Evolutionary conservation across 2,797 vertebrate species (phyloP).

Genomic region (Lacerta viridis): DNA sequence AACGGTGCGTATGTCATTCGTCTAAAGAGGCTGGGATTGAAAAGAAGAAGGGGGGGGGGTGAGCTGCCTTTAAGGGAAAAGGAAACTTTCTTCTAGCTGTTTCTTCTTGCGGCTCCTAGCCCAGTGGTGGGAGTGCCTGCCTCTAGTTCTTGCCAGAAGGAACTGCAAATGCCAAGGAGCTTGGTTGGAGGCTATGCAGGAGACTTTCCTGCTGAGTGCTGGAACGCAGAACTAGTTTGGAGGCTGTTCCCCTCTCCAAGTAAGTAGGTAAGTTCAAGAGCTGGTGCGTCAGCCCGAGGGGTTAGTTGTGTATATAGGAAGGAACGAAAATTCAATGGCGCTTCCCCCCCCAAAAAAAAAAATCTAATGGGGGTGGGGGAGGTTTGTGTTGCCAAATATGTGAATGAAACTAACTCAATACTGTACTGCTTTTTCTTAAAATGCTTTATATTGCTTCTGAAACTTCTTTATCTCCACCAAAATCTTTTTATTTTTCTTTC

Average conservation of each 20-base stretch:
- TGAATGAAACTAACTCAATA: fast-evolving
- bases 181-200: constrained; percentile 42
- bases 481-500: no score
- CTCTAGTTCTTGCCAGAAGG: constrained; percentile 26
- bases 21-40: not conserved
- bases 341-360: fast-evolving
- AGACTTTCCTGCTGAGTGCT: constrained; percentile 18
- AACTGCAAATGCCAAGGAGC: constrained; percentile 42
- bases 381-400: not conserved
- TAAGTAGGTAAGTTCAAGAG: constrained; percentile 62
- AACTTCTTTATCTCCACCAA: not conserved
- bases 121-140: constrained; percentile 50
- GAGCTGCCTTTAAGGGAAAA: constrained; percentile 34
- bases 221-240: constrained; percentile 47
- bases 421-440: fast-evolving
- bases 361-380: not conserved
- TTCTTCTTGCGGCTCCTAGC: constrained; percentile 42
- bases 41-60: constrained; percentile 32
- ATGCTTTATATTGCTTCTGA: not conserved
- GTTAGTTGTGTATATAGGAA: not conserved
- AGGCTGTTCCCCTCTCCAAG: not conserved
- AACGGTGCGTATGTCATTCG: constrained; percentile 13
- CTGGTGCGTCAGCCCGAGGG: constrained; percentile 25
- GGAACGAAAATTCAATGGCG: not conserved
- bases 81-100: constrained; percentile 76